Evolutionary conservation across 2,113 vertebrate species (phyloP), one percentile per base, ranked within the genome.

Genomic region (Salminus brasiliensis): DNA sequence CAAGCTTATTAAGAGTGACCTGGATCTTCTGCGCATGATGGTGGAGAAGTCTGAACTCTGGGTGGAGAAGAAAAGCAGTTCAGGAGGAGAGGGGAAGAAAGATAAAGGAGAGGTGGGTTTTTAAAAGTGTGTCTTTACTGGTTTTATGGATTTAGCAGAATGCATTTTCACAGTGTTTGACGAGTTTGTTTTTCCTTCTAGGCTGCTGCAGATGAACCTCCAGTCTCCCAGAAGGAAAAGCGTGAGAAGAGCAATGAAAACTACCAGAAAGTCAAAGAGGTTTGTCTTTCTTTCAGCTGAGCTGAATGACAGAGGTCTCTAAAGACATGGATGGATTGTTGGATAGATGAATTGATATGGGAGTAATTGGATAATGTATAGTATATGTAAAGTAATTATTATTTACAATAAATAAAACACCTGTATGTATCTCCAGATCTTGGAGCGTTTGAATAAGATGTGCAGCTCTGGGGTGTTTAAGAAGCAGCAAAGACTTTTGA

Each of bases 1-100:
- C 86, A 99, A 99, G 84, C 91, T 96, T 83, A 99, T 99, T 87
- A 99, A 98, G 45, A 91, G 93, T 0, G 96, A 99, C 85, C 92
- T 99, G 86, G 98, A 99, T 85, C 95, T 94, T 0, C 95, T 99
- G n/a, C 93, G 98, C 55, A 98, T 92, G 0, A 95, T 98, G 95
- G 98, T 98, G 85, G 98, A 99, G 89, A 99, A 99, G 76, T 99
- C 98, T 0, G 98, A 99, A 83, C 94, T 99, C 43, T 99, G 98
- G 98, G 96, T 99, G 86, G 96, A 98, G 87, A 99, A 99, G 91
- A 98, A 97, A 79, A 91, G 92, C 81, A 94, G 86, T 43, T 74
- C 86, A 29, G 95, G 95, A 92, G 93, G 79, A 75, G 92, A 94
- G 0, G 91, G 89, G 0, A 84, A 91, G 34, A 89, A 94, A 84